These are phyloP conservation scores for Amyelois transitella DNA, from an alignment of 1,140 invertebrate species.

Conservation along the genomic window DNA sequence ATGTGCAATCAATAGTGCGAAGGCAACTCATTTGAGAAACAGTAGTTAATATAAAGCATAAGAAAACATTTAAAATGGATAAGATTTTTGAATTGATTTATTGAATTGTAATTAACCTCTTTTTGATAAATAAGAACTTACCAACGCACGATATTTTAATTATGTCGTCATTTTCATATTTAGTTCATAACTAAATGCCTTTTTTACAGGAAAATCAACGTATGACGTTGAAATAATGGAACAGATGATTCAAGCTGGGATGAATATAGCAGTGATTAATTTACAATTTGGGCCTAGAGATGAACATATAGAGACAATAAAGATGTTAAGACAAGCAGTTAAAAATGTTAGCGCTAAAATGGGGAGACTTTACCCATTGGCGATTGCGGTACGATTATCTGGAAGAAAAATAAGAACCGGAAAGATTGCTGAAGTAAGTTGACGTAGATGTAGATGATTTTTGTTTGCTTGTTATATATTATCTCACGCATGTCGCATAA, in stretches of 20 bases:
- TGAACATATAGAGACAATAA: conserved; percentile 80
- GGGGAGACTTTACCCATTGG: conserved; percentile 79
- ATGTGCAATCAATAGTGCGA: no score
- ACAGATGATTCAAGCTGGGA: conserved; percentile 86
- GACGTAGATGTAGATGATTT: not conserved
- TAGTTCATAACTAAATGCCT: not conserved
- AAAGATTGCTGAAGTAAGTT: conserved; percentile 76
- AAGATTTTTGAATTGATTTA: no score
- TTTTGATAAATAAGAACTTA: no score
- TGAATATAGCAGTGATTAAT: conserved; percentile 88
- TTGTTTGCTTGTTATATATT: no score
- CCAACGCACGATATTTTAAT: no score
- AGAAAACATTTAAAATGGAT: no score
- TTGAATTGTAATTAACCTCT: no score
- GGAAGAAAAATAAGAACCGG: conserved; percentile 89
- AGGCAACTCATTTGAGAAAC: no score
- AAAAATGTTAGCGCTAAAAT: conserved; percentile 75
- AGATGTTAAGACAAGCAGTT: conserved; percentile 78
- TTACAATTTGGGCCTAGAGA: conserved; percentile 84
- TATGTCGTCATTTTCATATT: not conserved
- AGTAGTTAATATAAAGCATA: no score
- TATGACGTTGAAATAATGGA: conserved; percentile 69
- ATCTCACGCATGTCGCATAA: not conserved
- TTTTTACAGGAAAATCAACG: conserved; percentile 45
- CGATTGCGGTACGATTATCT: conserved; percentile 84